Evolutionary conservation across 2,888 invertebrate species (phyloP), one percentile per base, ranked within the genome.

Genomic region (Phania funesta): DNA sequence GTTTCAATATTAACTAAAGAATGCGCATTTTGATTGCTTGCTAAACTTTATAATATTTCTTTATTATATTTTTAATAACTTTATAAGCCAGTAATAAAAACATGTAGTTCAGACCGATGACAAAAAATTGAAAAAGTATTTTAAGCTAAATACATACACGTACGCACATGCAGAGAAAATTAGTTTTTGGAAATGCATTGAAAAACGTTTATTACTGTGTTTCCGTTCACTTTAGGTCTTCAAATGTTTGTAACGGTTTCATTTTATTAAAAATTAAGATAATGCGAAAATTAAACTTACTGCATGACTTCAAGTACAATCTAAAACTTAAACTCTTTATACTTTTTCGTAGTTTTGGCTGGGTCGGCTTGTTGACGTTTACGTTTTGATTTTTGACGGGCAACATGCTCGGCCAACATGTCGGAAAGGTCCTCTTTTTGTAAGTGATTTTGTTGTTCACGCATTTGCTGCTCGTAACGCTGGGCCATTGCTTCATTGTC

Each of bases 341-440:
- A 98, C 92, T 99, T 98, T 92, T 99, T 99, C 13, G 97, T 95
- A 86, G 96, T 95, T 90, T 98, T 98, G 60, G 89, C 87, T 86
- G 98, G 96, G 88, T 96, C 95, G 85, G 96, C 96, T 90, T 96
- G 96, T 86, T 97, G 97, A 81, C 97, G 94, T 91, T 98, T 98
- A 84, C 98, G 93, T 92, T 98, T 97, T 87, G 95, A 98, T 94
- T 98, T 98, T 90, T 99, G 98, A 85, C 98, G 94, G 16, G 98
- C 98, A 48, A 98, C 97, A 90, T 99, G 99, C 91, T 99, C 99
- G 4, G 98, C 99, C 87, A 99, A 94, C 98, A 99, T 99, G 90
- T 99, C 99, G 24, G 98, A 98, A 50, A 99, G 93, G 92, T 99
- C 99, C 92, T 99, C 99, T 85, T 96, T 95, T 87, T 96, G 95